Evolutionary conservation across 2,113 vertebrate genomes (phyloP).

Genomic region (Antechinus stuartii): DNA sequence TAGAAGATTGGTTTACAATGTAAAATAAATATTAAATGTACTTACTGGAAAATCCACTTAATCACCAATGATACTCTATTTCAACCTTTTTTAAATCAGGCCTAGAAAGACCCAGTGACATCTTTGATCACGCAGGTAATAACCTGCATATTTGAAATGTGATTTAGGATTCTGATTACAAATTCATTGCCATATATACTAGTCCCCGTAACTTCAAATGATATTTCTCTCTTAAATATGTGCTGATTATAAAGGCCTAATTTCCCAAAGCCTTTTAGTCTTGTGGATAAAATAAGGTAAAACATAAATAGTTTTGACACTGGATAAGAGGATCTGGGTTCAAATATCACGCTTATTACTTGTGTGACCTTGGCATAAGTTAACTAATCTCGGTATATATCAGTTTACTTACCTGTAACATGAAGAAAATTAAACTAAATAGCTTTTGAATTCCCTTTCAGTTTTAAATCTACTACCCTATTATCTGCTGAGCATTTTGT

Average conservation of each 20-base stretch:
- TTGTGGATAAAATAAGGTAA: not conserved
- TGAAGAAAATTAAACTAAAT: not conserved
- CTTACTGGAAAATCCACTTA: not conserved
- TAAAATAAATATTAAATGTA: not conserved
- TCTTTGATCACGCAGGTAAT: not conserved
- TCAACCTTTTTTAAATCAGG: not conserved
- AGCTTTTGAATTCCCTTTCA: not conserved
- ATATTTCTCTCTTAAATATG: not conserved
- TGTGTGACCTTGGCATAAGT: not conserved
- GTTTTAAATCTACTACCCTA: not conserved
- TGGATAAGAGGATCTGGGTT: not conserved
- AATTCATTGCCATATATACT: not conserved
- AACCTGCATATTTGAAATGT: fast-evolving
- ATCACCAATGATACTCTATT: not conserved
- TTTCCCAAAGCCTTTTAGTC: not conserved
- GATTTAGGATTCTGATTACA: not conserved
- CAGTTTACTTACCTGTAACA: not conserved
- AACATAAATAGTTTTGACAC: not conserved
- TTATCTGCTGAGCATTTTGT: not conserved
- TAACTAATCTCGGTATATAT: not conserved
- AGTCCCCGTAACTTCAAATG: not conserved
- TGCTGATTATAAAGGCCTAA: not conserved
- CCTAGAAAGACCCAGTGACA: not conserved
- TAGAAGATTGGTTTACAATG: not conserved
- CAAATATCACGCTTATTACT: not conserved